These are phyloP conservation scores for Poecile atricapillus DNA, from an alignment of 2,113 vertebrate species.

Conservation along the genomic window DNA sequence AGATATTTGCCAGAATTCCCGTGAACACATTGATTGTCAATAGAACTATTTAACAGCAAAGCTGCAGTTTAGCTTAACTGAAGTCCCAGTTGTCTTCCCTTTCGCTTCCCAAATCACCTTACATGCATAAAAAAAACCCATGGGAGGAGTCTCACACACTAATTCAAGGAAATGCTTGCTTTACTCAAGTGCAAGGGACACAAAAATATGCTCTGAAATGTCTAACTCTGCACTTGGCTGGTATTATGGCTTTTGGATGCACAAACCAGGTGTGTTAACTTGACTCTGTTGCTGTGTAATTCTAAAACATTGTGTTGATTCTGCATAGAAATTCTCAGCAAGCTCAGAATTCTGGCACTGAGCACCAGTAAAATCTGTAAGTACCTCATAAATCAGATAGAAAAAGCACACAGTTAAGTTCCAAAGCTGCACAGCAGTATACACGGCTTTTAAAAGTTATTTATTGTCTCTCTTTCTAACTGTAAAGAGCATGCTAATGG, in stretches of 20 bases:
- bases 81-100: background rate
- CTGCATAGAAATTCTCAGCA: background rate
- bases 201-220: background rate
- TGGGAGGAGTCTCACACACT: background rate
- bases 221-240: background rate
- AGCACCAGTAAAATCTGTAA: background rate
- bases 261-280: background rate
- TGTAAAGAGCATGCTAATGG: background rate
- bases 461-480: background rate
- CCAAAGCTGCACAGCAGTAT: background rate
- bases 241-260: background rate
- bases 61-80: background rate
- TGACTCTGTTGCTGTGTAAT: background rate
- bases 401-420: background rate
- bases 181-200: background rate
- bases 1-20: background rate
- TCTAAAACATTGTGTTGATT: background rate
- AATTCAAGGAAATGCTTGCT: background rate
- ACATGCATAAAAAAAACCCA: background rate
- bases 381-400: background rate
- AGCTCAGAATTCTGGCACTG: background rate
- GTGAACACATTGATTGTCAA: background rate
- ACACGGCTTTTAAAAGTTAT: background rate
- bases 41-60: background rate
- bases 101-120: background rate